phyloP scores from a whole-genome alignment of 2,797 vertebrate genomes.

The Pangasius macronema region DNA sequence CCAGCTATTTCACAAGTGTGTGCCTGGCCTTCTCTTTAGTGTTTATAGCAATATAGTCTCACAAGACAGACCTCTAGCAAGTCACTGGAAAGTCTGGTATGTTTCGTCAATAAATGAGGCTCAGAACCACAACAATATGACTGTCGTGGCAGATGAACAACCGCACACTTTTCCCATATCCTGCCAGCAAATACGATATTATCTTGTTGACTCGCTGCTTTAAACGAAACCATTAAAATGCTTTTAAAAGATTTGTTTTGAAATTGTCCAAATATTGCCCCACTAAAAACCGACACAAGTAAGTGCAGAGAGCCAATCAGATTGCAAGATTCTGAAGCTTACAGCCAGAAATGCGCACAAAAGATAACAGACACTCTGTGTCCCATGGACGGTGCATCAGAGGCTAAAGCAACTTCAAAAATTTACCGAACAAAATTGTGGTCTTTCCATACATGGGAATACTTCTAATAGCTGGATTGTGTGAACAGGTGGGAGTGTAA shows the following conservation, averaged over 20 bases:
- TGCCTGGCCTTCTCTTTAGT: background rate
- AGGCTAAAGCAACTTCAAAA: background rate
- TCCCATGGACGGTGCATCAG: background rate
- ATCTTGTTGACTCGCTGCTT: background rate
- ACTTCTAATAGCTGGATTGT: no score
- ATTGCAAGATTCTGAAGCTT: background rate
- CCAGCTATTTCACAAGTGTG: background rate
- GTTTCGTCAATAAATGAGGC: background rate
- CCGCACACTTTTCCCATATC: background rate
- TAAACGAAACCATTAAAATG: background rate
- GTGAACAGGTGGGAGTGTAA: no score
- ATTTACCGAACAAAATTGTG: background rate
- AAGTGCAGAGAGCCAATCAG: background rate
- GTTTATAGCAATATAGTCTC: constrained; percentile 3
- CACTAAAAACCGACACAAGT: background rate
- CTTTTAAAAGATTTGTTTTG: background rate
- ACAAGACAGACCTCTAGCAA: background rate
- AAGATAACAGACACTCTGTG: background rate
- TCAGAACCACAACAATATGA: background rate
- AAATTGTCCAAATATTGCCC: background rate
- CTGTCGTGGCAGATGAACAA: background rate
- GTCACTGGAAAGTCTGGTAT: background rate
- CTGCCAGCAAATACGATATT: background rate
- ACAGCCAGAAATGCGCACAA: background rate
- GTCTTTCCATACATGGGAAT: background rate